Evolutionary conservation across 2,888 invertebrate genomes (phyloP).

Genomic region (Lithophane ornitopus): DNA sequence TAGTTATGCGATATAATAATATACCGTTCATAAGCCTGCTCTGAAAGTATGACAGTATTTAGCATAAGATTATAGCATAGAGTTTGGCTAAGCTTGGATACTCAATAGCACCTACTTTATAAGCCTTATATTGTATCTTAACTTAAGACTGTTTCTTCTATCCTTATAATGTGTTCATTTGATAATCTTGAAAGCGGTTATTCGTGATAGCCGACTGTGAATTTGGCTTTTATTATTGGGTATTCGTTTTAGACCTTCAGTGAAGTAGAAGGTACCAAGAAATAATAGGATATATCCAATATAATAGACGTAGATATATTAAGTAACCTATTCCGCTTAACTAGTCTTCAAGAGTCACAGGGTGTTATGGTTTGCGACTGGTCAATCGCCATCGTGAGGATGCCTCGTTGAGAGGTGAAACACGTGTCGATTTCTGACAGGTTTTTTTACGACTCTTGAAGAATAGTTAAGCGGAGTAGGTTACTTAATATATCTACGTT

Average conservation of each 20-base stretch:
- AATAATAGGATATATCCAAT: background rate
- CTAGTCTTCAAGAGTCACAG: too few relatives aligned
- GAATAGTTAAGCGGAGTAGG: too few relatives aligned
- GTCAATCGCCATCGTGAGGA: too few relatives aligned
- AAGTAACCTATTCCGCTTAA: too few relatives aligned
- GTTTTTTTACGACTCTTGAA: too few relatives aligned
- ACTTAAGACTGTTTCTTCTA: background rate
- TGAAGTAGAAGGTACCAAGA: background rate
- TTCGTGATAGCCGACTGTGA: background rate
- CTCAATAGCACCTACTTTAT: slow-evolving; percentile 16
- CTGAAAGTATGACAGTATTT: slow-evolving; percentile 43
- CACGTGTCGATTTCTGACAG: too few relatives aligned
- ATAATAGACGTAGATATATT: too few relatives aligned
- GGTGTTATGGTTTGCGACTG: too few relatives aligned
- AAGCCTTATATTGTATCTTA: slow-evolving; percentile 25
- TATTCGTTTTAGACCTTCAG: background rate
- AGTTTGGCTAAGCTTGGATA: slow-evolving; percentile 25
- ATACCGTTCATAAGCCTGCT: slow-evolving; percentile 30
- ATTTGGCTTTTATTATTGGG: background rate
- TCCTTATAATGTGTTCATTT: background rate
- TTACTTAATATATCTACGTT: too few relatives aligned
- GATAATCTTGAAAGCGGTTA: background rate
- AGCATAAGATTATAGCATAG: slow-evolving; percentile 47
- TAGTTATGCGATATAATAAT: slow-evolving; percentile 30
- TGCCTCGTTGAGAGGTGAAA: too few relatives aligned